Conservation (phyloP, 35 echinoderm and acorn worm genomes). For the Apostichopus californicus region DNA sequence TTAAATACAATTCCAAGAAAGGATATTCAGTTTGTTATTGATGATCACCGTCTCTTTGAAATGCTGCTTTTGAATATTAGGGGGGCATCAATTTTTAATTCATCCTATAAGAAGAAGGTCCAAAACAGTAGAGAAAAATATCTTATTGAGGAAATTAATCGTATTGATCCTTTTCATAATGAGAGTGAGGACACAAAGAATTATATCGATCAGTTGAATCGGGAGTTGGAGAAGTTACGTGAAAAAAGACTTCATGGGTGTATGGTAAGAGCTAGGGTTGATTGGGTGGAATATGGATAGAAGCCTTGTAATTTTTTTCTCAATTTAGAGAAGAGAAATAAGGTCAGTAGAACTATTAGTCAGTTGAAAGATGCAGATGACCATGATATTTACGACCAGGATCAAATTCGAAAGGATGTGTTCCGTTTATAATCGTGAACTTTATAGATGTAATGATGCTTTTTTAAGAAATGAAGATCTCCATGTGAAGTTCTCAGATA, state of each 20-base stretch:
- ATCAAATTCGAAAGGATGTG: background rate
- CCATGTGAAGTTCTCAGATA: background rate
- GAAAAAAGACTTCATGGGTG: background rate
- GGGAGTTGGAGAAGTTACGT: background rate
- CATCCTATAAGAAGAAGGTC: background rate
- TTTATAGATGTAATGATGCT: background rate
- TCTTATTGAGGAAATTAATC: background rate
- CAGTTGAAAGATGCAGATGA: background rate
- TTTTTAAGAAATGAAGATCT: background rate
- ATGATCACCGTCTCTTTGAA: background rate
- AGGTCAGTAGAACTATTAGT: background rate
- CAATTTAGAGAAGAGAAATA: constrained; percentile 17
- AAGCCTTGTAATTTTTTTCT: constrained; percentile 11
- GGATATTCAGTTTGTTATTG: background rate
- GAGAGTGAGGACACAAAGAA: background rate
- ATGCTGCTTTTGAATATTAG: background rate
- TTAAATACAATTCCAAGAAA: background rate
- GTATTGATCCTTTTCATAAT: background rate
- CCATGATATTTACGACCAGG: background rate
- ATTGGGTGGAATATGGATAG: background rate
- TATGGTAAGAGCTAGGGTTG: background rate
- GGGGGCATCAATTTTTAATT: background rate
- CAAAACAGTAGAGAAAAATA: background rate
- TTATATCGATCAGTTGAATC: background rate
- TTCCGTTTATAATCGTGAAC: background rate